These are phyloP conservation scores for Glossophaga mutica DNA, from an alignment of 2,797 vertebrate species.

Conservation along the genomic window DNA sequence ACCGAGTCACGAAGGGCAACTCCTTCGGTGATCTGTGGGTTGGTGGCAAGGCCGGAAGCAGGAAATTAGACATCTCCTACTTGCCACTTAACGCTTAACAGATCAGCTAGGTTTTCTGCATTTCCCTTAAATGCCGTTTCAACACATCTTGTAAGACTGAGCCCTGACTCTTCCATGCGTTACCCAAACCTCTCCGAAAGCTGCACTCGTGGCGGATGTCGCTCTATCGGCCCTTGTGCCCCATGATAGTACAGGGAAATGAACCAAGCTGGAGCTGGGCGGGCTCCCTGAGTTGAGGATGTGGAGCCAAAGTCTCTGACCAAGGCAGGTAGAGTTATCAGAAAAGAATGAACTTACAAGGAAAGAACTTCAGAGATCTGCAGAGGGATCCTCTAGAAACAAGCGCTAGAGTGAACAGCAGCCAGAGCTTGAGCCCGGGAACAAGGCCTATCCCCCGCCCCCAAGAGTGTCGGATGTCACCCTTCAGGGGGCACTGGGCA, in stretches of 20 bases:
- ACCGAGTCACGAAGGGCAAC: neutral
- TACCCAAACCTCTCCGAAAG: neutral
- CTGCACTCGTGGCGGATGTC: neutral
- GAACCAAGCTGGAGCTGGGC: neutral
- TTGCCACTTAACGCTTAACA: neutral
- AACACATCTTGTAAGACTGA: neutral
- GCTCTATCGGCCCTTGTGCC: neutral
- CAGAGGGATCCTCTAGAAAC: neutral
- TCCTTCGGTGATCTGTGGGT: neutral
- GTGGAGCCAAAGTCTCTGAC: neutral
- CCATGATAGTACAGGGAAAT: neutral
- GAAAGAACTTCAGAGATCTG: neutral
- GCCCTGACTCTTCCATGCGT: neutral
- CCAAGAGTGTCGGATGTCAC: neutral
- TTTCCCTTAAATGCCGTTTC: neutral
- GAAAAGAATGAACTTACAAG: neutral
- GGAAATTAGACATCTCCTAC: neutral
- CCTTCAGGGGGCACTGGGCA: neutral
- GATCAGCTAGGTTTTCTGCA: neutral
- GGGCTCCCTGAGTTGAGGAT: neutral
- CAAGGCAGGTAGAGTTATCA: neutral
- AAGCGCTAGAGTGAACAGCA: rapidly evolving
- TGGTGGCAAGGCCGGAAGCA: neutral
- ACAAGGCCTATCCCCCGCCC: neutral
- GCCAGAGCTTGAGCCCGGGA: neutral